A percentile compares a stretch with the other conserved stretches of the same genome.
These are phyloP conservation scores for Tenthredo scrophulariae DNA, from an alignment of 2,888 invertebrate genomes.

Conservation along the genomic window DNA sequence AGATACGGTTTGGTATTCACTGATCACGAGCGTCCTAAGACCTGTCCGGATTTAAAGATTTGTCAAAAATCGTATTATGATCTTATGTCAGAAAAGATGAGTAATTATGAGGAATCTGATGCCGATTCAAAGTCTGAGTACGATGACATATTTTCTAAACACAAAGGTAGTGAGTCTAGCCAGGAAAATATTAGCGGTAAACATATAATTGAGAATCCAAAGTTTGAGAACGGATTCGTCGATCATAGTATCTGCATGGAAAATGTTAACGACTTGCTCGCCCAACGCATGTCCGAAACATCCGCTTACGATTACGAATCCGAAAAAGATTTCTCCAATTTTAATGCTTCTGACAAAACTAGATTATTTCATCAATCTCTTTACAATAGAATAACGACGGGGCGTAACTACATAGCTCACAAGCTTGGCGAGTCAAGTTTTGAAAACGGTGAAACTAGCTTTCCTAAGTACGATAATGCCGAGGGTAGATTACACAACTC, in stretches of 20 bases:
- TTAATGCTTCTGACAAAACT: slow-evolving; percentile 47
- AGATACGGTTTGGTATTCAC: slow-evolving; percentile 73
- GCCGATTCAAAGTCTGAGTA: slow-evolving; percentile 37
- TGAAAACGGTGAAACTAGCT: slow-evolving; percentile 41
- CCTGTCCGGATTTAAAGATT: slow-evolving; percentile 67
- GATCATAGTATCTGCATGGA: slow-evolving; percentile 52
- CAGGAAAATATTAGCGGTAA: slow-evolving; percentile 48
- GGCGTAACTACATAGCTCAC: slow-evolving; percentile 45
- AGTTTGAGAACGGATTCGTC: slow-evolving; percentile 40
- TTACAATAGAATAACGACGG: slow-evolving; percentile 45
- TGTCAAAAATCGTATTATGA: slow-evolving; percentile 48
- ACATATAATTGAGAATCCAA: slow-evolving; percentile 50
- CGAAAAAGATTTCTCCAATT: slow-evolving; percentile 43
- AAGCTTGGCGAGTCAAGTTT: slow-evolving; percentile 47
- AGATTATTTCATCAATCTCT: slow-evolving; percentile 48
- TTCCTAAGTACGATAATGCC: slow-evolving; percentile 48
- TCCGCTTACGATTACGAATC: slow-evolving; percentile 42
- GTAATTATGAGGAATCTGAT: slow-evolving; percentile 37
- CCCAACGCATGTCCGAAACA: slow-evolving; percentile 51
- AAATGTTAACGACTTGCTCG: slow-evolving; percentile 44
- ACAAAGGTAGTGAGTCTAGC: slow-evolving; percentile 13
- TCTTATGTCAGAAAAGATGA: slow-evolving; percentile 43
- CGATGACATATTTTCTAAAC: slow-evolving; percentile 42
- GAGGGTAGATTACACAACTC: slow-evolving; percentile 45
- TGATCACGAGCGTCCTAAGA: slow-evolving; percentile 75